phyloP scores from a whole-genome alignment of 2,113 vertebrate genomes.

The Hemiscyllium ocellatum region DNA sequence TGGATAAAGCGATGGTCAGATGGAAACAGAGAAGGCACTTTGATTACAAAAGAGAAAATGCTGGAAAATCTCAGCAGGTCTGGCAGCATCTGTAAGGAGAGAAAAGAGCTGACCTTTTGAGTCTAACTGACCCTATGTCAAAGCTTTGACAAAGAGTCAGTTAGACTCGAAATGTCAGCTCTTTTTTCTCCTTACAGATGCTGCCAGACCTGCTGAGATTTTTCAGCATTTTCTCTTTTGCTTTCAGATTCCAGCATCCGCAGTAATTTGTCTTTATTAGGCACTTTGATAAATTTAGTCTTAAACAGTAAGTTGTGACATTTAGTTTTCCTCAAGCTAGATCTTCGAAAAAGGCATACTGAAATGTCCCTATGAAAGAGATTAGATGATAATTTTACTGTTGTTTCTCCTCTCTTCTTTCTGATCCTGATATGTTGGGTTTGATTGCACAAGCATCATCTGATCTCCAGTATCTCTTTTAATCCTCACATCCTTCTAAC shows the following conservation, averaged over 20 bases:
- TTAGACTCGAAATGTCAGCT: too few species aligned
- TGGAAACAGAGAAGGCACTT: neutral
- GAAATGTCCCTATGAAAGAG: neutral
- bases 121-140: too few species aligned
- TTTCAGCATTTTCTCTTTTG: too few species aligned
- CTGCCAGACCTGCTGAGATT: too few species aligned
- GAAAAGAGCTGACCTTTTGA: too few species aligned
- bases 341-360: neutral
- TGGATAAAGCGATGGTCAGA: neutral
- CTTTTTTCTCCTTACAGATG: too few species aligned
- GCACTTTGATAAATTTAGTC: neutral
- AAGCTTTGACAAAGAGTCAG: too few species aligned
- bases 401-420: neutral
- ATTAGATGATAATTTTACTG: neutral
- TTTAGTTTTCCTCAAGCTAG: neutral
- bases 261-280: too few species aligned
- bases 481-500: neutral
- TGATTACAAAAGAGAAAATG: neutral
- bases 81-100: too few species aligned
- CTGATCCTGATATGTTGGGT: neutral
- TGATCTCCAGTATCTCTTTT: neutral
- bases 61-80: too few species aligned
- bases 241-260: too few species aligned
- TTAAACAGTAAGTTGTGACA: neutral
- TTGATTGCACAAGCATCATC: neutral